A percentile compares a stretch with the other conserved stretches of the same genome.
phyloP scores from a whole-genome alignment of 2,797 vertebrate genomes.

The Cyprinodon diabolis region DNA sequence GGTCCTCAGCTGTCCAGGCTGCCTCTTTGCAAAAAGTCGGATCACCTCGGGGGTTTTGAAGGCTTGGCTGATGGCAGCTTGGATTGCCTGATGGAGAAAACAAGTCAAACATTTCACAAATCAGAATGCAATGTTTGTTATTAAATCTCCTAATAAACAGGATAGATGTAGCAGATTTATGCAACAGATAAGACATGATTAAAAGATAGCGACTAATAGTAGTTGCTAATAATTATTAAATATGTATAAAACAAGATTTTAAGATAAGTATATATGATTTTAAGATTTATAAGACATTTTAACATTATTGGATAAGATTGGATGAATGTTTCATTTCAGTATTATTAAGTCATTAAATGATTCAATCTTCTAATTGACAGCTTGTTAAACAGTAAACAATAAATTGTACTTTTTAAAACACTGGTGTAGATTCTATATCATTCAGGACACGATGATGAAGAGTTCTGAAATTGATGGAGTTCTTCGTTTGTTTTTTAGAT shows the following conservation, averaged over 20 bases:
- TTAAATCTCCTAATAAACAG: not conserved
- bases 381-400: not conserved
- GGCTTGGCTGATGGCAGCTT: conserved; percentile 97
- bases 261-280: not conserved
- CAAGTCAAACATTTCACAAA: not conserved
- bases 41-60: conserved; percentile 99
- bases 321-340: not conserved
- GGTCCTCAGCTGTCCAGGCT: conserved; percentile 93
- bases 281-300: no score
- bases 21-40: conserved; percentile 97
- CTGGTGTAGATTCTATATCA: not conserved
- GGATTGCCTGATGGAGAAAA: conserved; percentile 87
- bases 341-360: not conserved
- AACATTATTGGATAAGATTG: no score
- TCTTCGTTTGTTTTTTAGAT: not conserved
- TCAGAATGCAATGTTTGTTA: not conserved
- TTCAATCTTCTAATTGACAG: not conserved
- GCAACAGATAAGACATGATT: not conserved
- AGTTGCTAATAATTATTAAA: not conserved
- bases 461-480: not conserved
- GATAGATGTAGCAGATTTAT: not conserved
- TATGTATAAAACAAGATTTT: not conserved
- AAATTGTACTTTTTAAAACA: not conserved
- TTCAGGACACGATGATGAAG: not conserved
- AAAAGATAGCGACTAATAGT: not conserved